Evolutionary conservation across 1,140 invertebrate species (phyloP).

Genomic region (Penaeus chinensis): DNA sequence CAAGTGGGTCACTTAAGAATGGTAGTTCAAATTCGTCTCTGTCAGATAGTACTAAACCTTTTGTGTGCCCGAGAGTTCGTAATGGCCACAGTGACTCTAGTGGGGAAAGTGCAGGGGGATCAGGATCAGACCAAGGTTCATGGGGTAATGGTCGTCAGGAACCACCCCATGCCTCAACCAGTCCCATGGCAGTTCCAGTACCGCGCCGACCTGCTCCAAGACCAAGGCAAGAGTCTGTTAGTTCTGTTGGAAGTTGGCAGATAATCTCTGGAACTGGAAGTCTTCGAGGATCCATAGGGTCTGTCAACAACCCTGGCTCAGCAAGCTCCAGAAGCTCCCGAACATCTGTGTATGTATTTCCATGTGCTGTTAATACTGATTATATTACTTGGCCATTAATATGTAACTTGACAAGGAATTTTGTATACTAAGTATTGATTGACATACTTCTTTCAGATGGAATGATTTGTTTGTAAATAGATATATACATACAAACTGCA

Average conservation of each 20-base stretch:
- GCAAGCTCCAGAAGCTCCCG: constrained; percentile 62
- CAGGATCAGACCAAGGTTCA: constrained; percentile 12
- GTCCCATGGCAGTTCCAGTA: constrained; percentile 46
- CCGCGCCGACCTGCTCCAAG: constrained; percentile 13
- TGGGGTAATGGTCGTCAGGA: constrained; percentile 9
- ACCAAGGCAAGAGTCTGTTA: constrained; percentile 36
- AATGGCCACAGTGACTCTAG: constrained; percentile 49
- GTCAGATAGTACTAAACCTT: neutral
- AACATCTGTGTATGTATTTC: constrained; percentile 56
- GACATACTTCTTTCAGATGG: neutral
- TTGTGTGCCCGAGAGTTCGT: neutral
- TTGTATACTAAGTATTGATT: neutral
- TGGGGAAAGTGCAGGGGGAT: constrained; percentile 18
- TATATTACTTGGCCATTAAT: neutral
- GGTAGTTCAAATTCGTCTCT: constrained; percentile 30
- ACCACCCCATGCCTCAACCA: constrained; percentile 34
- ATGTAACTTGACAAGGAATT: too few relatives aligned
- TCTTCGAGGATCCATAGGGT: constrained; percentile 72
- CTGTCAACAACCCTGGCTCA: constrained; percentile 37
- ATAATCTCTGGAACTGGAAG: constrained; percentile 78
- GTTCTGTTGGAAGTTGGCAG: constrained; percentile 73
- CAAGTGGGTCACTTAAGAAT: constrained; percentile 25
- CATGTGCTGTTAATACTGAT: neutral
- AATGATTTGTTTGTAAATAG: too few relatives aligned
- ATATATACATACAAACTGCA: too few relatives aligned